Evolutionary conservation across 2,797 vertebrate genomes (phyloP).

Genomic region (Sylvia borin): DNA sequence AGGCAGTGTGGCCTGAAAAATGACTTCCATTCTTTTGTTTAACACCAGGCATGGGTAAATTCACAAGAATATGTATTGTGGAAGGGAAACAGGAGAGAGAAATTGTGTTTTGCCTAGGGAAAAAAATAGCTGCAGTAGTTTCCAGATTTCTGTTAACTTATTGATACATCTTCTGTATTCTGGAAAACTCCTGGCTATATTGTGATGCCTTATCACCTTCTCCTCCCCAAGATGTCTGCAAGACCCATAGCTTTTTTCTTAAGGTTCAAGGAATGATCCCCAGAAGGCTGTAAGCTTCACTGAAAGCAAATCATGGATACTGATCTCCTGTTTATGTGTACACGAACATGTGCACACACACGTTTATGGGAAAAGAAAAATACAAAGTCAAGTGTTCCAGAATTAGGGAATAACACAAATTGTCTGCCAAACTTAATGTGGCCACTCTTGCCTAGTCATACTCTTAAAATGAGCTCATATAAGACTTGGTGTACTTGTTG

Average conservation of each 20-base stretch:
- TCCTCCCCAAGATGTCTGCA: neutral
- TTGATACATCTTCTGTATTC: neutral
- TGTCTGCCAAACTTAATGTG: neutral
- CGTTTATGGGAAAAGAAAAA: neutral
- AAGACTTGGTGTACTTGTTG: neutral
- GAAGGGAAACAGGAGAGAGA: neutral
- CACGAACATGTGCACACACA: rapidly evolving
- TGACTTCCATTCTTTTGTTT: neutral
- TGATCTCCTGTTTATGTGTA: neutral
- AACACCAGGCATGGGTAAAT: neutral
- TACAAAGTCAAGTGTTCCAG: neutral
- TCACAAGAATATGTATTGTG: neutral
- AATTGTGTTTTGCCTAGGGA: neutral
- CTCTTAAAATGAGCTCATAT: neutral
- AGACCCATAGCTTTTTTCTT: neutral
- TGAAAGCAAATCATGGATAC: neutral
- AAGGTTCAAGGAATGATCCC: neutral
- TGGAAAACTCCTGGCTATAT: neutral
- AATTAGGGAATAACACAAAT: neutral
- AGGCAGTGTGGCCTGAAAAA: neutral
- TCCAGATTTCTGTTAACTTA: neutral
- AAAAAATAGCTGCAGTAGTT: neutral
- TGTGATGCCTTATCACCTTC: neutral
- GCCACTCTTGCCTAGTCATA: neutral
- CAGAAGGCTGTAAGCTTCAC: neutral